Evolutionary conservation across 2,888 invertebrate species (phyloP), one percentile per base, ranked within the genome.

Genomic region (Noctua pronuba): DNA sequence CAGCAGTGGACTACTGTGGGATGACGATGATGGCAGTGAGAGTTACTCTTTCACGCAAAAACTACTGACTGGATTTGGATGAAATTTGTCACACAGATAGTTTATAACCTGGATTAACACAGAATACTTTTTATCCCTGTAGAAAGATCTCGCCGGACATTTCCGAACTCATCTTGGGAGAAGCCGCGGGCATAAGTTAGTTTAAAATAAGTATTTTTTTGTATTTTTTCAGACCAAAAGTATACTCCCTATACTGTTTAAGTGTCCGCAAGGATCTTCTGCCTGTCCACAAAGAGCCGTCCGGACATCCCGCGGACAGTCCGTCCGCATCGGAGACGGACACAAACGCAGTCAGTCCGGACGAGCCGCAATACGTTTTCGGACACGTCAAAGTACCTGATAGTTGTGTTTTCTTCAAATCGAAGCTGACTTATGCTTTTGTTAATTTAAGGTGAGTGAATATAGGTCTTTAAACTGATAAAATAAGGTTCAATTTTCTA

Each of bases 381-480:
- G 98, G 97, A 11, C 96, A 97, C 79, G 97, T 97, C n/a, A 86
- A 86, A 0, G 97, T 98, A 24, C 97, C 97, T 2, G 95, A 95
- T 7, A 92, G 93, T 0, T 97, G 97, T 21, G 98, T 99, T 0
- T 99, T 99, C 93, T 98, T 97, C 88, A 97, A 97, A 87, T 97
- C 98, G 0, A 91, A 97, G 24, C 94, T 97, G 79, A 97, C 97
- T 24, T 98, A 97, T 90, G 99, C 99, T 0, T 99, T 99, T 93
- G 99, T 99, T 21, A 99, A 99, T 96, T 97, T 98, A 75, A 98
- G 98, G 94, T 99, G 97, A 92, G 80, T 41, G 44, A 44, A 44
- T 44, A 13, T 16, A 6, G 44, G 0, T 44, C 44, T 44, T 44
- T 41, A 11, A 1, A 1, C 7, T 41, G 10, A 11, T 11, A 11